These are phyloP conservation scores for Clinocottus analis DNA, from an alignment of 2,113 vertebrate genomes.

Conservation along the genomic window DNA sequence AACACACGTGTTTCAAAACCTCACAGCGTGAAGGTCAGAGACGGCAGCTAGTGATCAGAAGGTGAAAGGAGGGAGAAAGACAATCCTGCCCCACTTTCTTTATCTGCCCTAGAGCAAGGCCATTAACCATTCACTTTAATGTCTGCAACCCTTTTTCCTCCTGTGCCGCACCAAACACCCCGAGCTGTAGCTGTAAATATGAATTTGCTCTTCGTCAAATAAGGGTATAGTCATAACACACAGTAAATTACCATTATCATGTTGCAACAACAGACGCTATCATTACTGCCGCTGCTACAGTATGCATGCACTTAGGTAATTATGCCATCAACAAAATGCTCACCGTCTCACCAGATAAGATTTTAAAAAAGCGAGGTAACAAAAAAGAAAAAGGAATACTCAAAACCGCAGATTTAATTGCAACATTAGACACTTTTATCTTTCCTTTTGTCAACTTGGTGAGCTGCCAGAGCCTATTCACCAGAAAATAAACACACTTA, in stretches of 20 bases:
- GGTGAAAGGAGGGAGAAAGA: conserved; percentile 17
- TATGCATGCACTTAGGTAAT: conserved; percentile 58
- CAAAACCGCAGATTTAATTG: conserved; percentile 37
- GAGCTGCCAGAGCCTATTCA: conserved; percentile 50
- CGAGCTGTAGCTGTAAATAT: conserved; percentile 47
- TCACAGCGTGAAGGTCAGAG: conserved; percentile 29
- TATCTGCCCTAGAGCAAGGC: neutral
- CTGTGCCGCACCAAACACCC: conserved; percentile 24
- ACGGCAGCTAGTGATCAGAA: conserved; percentile 28
- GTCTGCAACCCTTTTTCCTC: neutral
- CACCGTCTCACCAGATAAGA: conserved; percentile 27
- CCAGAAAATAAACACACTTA: conserved; percentile 32
- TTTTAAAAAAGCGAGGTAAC: conserved; percentile 18
- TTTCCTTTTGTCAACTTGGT: conserved; percentile 25
- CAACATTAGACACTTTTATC: conserved; percentile 32
- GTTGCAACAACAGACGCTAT: conserved; percentile 67
- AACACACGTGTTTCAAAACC: conserved; percentile 32
- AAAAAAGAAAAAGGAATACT: conserved; percentile 48
- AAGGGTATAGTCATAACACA: conserved; percentile 66
- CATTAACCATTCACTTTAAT: conserved; percentile 15
- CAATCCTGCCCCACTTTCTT: neutral
- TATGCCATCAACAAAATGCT: conserved; percentile 58
- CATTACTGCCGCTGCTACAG: conserved; percentile 50
- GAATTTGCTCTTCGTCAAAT: conserved; percentile 67
- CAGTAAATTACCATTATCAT: conserved; percentile 67